A percentile compares a stretch with the other conserved stretches of the same genome.
phyloP scores from a whole-genome alignment of 2,888 invertebrate genomes.

The Thera obeliscata region DNA sequence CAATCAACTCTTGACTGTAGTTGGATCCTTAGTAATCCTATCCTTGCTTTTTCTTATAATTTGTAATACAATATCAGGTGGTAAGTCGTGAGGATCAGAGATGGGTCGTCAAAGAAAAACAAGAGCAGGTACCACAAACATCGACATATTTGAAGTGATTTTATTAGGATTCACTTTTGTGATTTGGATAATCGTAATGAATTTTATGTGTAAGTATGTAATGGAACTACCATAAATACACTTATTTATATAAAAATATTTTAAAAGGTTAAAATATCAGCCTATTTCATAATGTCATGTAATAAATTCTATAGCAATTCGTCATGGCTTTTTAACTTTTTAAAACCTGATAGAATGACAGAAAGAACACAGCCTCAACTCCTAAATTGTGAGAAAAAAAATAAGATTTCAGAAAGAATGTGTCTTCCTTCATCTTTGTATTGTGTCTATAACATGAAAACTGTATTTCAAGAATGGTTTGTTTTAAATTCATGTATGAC shows the following conservation, averaged over 20 bases:
- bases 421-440: too few relatives aligned
- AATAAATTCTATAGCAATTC: not conserved
- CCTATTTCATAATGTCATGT: not conserved
- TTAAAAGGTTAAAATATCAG: too few relatives aligned
- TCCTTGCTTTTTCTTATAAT: constrained; percentile 46
- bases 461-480: too few relatives aligned
- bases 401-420: too few relatives aligned
- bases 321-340: not conserved
- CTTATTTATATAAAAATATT: not conserved
- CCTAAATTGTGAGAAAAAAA: too few relatives aligned
- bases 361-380: too few relatives aligned
- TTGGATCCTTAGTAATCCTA: constrained; percentile 50
- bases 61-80: constrained; percentile 32
- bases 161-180: constrained; percentile 53
- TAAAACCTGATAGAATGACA: too few relatives aligned
- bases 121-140: not conserved
- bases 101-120: constrained; percentile 3
- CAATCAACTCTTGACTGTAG: constrained; percentile 44
- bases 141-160: constrained; percentile 42
- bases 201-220: constrained; percentile 57
- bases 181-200: constrained; percentile 56
- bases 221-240: constrained; percentile 11
- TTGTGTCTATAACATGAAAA: too few relatives aligned
- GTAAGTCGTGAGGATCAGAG: not conserved
- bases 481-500: too few relatives aligned